A percentile compares a stretch with the other conserved stretches of the same genome.
Conservation (phyloP, 2,113 vertebrate species). For the Tenebrosternarchus preto region DNA sequence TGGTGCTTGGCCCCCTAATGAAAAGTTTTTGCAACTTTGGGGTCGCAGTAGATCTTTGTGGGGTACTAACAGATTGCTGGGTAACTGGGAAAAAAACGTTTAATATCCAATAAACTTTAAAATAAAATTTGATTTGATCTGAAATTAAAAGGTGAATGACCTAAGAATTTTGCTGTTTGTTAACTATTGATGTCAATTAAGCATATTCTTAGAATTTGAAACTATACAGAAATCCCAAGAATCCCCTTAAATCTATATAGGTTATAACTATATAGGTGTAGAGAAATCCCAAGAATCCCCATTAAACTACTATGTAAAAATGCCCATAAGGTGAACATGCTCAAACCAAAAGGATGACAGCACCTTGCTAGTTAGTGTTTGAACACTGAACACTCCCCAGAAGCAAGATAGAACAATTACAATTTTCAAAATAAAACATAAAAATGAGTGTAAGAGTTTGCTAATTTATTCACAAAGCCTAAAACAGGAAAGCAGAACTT, state of each 20-base stretch:
- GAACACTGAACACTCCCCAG: conserved; percentile 17
- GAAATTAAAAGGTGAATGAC: neutral
- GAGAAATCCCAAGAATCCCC: conserved; percentile 16
- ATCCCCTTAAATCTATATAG: neutral
- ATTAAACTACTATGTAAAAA: conserved; percentile 7
- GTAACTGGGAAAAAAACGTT: neutral
- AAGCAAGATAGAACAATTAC: neutral
- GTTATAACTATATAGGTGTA: no score
- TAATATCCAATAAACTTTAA: neutral
- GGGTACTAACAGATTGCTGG: neutral
- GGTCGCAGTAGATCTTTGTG: neutral
- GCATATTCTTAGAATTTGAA: neutral
- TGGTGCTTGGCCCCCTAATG: neutral
- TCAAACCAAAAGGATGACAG: conserved; percentile 11
- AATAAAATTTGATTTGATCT: no score
- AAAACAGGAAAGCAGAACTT: neutral
- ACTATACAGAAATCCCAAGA: conserved; percentile 12
- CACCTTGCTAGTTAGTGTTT: conserved; percentile 13
- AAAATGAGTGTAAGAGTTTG: neutral
- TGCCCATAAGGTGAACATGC: conserved; percentile 11
- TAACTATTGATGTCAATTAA: neutral
- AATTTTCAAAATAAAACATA: neutral
- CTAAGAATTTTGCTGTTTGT: neutral
- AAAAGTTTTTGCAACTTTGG: neutral
- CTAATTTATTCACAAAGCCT: neutral